Base-by-base conservation (phyloP, 2,888 invertebrate genomes). In the Arenicola marina region DNA sequence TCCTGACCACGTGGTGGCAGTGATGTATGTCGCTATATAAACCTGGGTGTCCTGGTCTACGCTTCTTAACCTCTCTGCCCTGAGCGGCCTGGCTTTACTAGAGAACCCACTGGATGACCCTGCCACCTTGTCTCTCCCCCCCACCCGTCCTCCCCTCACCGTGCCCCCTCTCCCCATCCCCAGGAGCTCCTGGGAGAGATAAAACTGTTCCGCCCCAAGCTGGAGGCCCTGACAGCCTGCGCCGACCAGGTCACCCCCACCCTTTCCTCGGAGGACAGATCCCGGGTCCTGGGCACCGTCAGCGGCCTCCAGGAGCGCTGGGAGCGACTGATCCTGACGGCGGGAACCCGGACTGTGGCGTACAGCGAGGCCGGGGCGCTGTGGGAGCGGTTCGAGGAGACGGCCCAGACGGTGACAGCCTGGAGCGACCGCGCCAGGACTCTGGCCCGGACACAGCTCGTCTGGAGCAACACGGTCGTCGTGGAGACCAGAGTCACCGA, bases 311-410 rank as follows among this genome's bases (percentile, higher is more conserved):
- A 56, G 11, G 26, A 29, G 3, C 54, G 57, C 15, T 78, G 77
- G 78, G 63, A 72, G 21, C 60, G 72, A 4, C 65, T 78, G 15
- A 75, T 77, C 66, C 66, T 72, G 0, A 61, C 66, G 53, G 67
- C 75, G 1, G 74, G 71, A 2, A 71, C 74, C 56, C 74, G 72
- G 48, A 68, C 73, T 2, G 67, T 63, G n/a, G 72, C 75, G 34
- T 69, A 79, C 38, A 62, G 71, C 24, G 77, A 78, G 61, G 77
- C 76, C 3, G 70, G 72, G 28, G 73, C 73, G 4, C 60, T 79
- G 21, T 63, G 70, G 31, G 66, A 63, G 31, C 68, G 68, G 4
- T 76, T 78, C 61, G 68, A 72, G 28, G 74, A 75, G 44, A 68
- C 72, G 28, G 63, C 76, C 21, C 70, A 66, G 29, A 61, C 69